Conservation (phyloP, 2,113 vertebrate genomes). For the Sakesphorus luctuosus region DNA sequence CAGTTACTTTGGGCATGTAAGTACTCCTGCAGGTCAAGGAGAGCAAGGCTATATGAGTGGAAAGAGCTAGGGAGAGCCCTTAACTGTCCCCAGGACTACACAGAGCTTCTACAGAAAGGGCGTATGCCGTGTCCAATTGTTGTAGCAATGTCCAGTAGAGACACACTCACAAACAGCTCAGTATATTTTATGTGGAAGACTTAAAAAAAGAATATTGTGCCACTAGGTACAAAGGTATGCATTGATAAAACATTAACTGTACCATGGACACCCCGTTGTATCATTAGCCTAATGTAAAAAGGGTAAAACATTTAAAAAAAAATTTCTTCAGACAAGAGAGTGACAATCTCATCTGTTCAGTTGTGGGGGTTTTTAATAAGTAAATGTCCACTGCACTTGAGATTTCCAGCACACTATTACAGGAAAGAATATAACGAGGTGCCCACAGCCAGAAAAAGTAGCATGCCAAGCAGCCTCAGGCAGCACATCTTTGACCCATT, state of each 20-base stretch:
- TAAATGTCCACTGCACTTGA: background rate
- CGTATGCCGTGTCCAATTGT: background rate
- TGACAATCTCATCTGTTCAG: background rate
- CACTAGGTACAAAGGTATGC: background rate
- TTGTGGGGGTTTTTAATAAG: background rate
- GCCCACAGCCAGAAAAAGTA: background rate
- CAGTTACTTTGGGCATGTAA: background rate
- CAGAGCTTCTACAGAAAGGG: background rate
- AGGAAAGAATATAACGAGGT: background rate
- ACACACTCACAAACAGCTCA: background rate
- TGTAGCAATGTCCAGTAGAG: background rate
- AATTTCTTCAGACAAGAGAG: background rate
- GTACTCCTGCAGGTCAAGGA: background rate
- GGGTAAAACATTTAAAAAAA: background rate
- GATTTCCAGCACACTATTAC: background rate
- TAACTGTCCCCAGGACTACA: background rate
- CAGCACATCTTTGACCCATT: background rate
- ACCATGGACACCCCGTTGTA: background rate
- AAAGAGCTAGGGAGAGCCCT: background rate
- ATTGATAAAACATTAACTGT: background rate
- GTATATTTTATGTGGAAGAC: background rate
- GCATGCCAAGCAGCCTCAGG: background rate
- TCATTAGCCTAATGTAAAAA: background rate
- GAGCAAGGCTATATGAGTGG: background rate
- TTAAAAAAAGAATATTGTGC: background rate